Base-by-base conservation (phyloP, 2,113 vertebrate genomes). In the Tapirus terrestris region DNA sequence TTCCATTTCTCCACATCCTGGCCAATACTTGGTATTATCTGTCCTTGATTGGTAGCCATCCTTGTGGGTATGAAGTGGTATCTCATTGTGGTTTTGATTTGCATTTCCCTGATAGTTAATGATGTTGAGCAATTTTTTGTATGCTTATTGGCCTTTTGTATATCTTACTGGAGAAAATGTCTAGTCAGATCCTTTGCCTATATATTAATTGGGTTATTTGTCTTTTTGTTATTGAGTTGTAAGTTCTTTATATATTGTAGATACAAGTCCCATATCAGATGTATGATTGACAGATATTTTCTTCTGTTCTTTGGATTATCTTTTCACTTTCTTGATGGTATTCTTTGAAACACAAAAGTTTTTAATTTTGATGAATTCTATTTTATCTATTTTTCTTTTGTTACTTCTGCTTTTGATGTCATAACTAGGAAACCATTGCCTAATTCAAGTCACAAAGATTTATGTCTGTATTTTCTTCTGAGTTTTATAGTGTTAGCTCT, bases 141-240 rank as follows among this genome's bases (percentile, higher is more conserved):
- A 17, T 58, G 48, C 31, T 61, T 73, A 23, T n/a, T 91, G 51
- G 31, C 31, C 67, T 36, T 90, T 79, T 53, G 67, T 82, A 13
- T 82, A 16, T 72, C 31, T 86, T 70, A 18, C n/a, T 76, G 68
- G 68, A 75, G 68, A 68, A 91, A 91, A 51, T 60, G 10, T 61
- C 27, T 68, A n/a, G 60, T 93, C 4, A 82, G 58, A 75, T 65
- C 33, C 16, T 93, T 76, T 84, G 33, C 43, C 20, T 93, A 76
- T 45, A 76, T 93, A 76, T 76, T 89, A 89, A 60, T 82, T 76
- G 60, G 7, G 20, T 63, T 80, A 48, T 94, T 94, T 90, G 53
- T 39, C 39, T 75, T 29, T 89, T 83, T 79, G 39, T 68, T 58
- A 61, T 65, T 85, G 88, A 91, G 51, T 95, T 95, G 21, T 45